Evolutionary conservation across 2,113 vertebrate genomes (phyloP).

Genomic region (Columba janthina): DNA sequence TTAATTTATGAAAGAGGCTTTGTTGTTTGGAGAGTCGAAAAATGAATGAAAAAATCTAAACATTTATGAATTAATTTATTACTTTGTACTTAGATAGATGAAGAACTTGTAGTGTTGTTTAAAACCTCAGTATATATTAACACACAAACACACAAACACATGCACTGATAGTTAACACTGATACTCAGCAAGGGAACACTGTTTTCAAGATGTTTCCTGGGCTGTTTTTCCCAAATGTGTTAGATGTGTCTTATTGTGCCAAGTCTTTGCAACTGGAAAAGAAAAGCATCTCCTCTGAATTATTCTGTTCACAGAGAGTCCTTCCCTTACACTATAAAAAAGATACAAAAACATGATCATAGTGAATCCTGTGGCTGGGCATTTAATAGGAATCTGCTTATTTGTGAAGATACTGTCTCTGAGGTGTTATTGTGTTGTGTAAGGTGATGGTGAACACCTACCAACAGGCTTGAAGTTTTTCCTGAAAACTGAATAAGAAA

Average conservation of each 20-base stretch:
- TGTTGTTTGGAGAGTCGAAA: not conserved
- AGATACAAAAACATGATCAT: not conserved
- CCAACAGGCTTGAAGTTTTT: not conserved
- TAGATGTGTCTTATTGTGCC: not conserved
- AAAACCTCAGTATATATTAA: not conserved
- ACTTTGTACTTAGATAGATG: not conserved
- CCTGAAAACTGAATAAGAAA: not conserved
- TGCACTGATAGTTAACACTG: not conserved
- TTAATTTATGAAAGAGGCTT: not conserved
- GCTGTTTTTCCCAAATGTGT: not conserved
- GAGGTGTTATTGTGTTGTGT: not conserved
- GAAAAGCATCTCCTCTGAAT: not conserved
- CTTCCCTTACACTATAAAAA: not conserved
- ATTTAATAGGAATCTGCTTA: not conserved
- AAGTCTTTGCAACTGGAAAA: not conserved
- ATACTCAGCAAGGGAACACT: not conserved
- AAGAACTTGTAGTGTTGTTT: not conserved
- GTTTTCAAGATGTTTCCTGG: not conserved
- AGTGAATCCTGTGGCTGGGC: not conserved
- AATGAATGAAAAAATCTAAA: conserved; percentile 30
- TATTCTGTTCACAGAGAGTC: not conserved
- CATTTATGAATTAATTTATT: not conserved
- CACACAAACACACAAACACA: not conserved
- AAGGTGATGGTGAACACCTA: not conserved
- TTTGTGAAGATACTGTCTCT: not conserved